Base-by-base conservation (phyloP, 2,888 invertebrate genomes). In the Latrodectus elegans region DNA sequence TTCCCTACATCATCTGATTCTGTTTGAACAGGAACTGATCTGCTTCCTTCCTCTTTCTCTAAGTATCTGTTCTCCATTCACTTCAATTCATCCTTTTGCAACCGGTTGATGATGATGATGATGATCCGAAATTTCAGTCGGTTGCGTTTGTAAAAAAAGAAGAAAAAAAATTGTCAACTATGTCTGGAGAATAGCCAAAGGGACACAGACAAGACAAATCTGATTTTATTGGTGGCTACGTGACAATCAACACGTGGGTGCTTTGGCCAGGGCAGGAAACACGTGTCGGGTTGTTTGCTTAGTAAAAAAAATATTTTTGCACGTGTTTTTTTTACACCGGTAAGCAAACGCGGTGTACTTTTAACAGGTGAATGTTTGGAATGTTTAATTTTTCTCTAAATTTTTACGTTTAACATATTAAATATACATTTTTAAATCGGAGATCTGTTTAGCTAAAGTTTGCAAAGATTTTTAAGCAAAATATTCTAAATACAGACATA, bases 151-250 rank as follows among this genome's bases (percentile, higher is more conserved):
- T 6, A 60, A 38, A 38, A n/a, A 38, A 38, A 38, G 55, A 60
- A 60, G n/a, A 60, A n/a, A 60, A 55, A 60, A 60, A 60, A n/a
- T 10, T 60, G 10, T 60, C 14, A 60, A 60, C 8, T 60, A 60
- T 60, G 60, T 60, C 60, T 60, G 60, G 60, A 60, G 60, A n/a
- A 15, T 60, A 60, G 60, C 60, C 60, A 60, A 60, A n/a, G n/a
- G 60, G 12, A n/a, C 12, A 60, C 12, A 60, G 60, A 60, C 60
- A 60, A 60, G 60, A 60, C 60, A 60, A 60, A 60, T 60, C 60
- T 12, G 60, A 60, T 60, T 60, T 60, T 15, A 15, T 60, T 12
- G 60, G 12, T 12, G n/a, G 60, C 60, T 60, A 60, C 60, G 60
- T 60, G 60, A 60, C 60, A 60, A 60, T 60, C 60, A 60, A 10